A percentile compares a stretch with the other conserved stretches of the same genome.
Conservation (phyloP, 2,888 invertebrate genomes). For the Herminia tarsipennalis region DNA sequence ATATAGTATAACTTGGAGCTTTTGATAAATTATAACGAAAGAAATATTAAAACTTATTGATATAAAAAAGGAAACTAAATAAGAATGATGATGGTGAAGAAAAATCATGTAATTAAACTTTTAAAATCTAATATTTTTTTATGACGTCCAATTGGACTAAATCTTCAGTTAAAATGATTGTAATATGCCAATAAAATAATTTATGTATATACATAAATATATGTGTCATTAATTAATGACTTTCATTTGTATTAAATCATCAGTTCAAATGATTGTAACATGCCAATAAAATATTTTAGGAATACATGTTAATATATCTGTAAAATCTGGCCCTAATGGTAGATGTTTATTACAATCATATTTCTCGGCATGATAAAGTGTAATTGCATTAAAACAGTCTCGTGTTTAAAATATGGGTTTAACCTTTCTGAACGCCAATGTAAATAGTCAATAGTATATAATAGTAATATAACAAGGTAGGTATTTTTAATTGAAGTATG, state of each 20-base stretch:
- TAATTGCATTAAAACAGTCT: too few relatives aligned
- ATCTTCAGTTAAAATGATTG: slow-evolving; percentile 4
- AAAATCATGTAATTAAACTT: slow-evolving; percentile 30
- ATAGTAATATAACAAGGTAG: too few relatives aligned
- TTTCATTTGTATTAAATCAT: too few relatives aligned
- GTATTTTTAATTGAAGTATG: too few relatives aligned
- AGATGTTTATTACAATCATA: too few relatives aligned
- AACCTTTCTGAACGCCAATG: slow-evolving; percentile 4
- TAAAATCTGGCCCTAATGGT: too few relatives aligned
- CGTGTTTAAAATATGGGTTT: not conserved
- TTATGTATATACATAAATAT: too few relatives aligned
- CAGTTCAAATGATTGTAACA: slow-evolving; percentile 5
- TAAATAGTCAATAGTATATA: not conserved
- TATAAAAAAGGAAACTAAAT: slow-evolving; percentile 26
- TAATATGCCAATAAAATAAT: slow-evolving; percentile 1
- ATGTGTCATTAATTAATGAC: slow-evolving; percentile 4
- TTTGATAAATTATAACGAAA: slow-evolving; percentile 28
- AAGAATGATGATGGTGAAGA: slow-evolving; percentile 17
- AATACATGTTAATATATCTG: not conserved
- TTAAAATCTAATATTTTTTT: slow-evolving; percentile 14
- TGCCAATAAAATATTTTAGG: slow-evolving; percentile 1
- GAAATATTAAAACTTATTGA: slow-evolving; percentile 37
- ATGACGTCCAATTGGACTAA: too few relatives aligned
- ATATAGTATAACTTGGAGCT: slow-evolving; percentile 29
- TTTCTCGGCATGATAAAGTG: too few relatives aligned